phyloP scores from a whole-genome alignment of 1,140 invertebrate genomes.

The Lethrus apterus region DNA sequence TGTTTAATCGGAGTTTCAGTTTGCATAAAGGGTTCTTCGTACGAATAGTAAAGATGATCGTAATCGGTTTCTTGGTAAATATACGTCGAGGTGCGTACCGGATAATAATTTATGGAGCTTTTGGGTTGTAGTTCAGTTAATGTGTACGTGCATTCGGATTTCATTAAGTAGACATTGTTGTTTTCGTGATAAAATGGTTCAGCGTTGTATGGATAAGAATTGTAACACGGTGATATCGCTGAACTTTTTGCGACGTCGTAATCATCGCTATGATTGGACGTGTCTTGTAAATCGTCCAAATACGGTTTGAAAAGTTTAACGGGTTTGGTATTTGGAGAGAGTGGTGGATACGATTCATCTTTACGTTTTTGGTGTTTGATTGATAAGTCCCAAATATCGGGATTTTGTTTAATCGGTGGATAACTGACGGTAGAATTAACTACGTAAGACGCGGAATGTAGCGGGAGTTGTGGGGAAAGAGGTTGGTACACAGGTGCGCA shows the following conservation, averaged over 20 bases:
- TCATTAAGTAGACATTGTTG: not conserved
- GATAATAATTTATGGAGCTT: slow-evolving; percentile 24
- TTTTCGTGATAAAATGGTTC: too few relatives aligned
- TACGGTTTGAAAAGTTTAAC: slow-evolving; percentile 65
- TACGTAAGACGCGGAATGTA: slow-evolving; percentile 41
- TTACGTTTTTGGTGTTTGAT: slow-evolving; percentile 33
- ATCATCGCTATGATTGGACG: slow-evolving; percentile 28
- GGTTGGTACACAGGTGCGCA: slow-evolving; percentile 37
- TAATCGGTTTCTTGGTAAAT: slow-evolving; percentile 10
- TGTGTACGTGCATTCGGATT: slow-evolving; percentile 32
- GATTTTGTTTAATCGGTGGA: slow-evolving; percentile 29
- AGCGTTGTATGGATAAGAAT: not conserved
- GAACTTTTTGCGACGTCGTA: slow-evolving; percentile 38
- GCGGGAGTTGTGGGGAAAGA: slow-evolving; percentile 30
- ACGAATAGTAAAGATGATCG: slow-evolving; percentile 1
- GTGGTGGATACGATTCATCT: slow-evolving; percentile 5
- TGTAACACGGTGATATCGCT: not conserved
- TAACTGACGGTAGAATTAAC: slow-evolving; percentile 23
- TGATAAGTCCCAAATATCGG: slow-evolving; percentile 48
- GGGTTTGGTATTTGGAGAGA: slow-evolving; percentile 34
- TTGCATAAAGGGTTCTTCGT: slow-evolving; percentile 4
- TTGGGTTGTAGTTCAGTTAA: slow-evolving; percentile 34
- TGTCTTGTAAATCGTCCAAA: slow-evolving; percentile 48
- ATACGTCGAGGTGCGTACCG: slow-evolving; percentile 12
- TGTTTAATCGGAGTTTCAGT: slow-evolving; percentile 30